These are phyloP conservation scores for Cosmia pyralina DNA, from an alignment of 2,888 invertebrate genomes.

Conservation along the genomic window DNA sequence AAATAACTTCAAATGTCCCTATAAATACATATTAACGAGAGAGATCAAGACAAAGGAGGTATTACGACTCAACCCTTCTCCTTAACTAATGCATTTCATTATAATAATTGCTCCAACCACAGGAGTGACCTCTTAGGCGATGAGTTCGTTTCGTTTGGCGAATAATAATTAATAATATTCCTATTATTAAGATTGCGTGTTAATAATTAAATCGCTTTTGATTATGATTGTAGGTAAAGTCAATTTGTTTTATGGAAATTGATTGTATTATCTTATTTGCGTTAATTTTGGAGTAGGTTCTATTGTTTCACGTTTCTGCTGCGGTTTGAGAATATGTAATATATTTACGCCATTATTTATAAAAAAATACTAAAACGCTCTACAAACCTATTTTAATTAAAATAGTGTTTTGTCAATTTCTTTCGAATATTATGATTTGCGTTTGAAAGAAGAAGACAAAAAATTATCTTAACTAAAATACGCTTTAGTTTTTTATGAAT, in stretches of 20 bases:
- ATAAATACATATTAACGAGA: constrained; percentile 77
- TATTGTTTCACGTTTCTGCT: constrained; percentile 25
- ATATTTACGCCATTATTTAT: too few relatives aligned
- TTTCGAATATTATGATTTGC: too few relatives aligned
- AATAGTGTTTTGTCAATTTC: too few relatives aligned
- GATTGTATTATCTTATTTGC: constrained; percentile 41
- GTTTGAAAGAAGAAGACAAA: too few relatives aligned
- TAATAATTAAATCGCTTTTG: constrained; percentile 60
- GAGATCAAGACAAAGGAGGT: constrained; percentile 75
- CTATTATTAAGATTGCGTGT: constrained; percentile 51
- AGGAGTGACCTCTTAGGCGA: constrained; percentile 59
- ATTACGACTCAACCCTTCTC: constrained; percentile 73
- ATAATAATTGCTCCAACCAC: constrained; percentile 70
- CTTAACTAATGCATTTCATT: constrained; percentile 76
- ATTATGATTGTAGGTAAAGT: constrained; percentile 47
- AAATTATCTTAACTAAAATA: too few relatives aligned
- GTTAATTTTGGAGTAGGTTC: constrained; percentile 1
- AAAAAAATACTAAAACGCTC: too few relatives aligned
- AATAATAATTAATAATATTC: constrained; percentile 60
- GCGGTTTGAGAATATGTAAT: neutral
- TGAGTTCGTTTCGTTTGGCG: constrained; percentile 44
- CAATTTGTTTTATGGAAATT: constrained; percentile 55
- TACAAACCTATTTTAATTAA: too few relatives aligned
- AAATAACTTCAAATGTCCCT: constrained; percentile 60
- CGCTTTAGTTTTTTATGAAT: too few relatives aligned